Evolutionary conservation across 2,113 vertebrate species (phyloP), one percentile per base, ranked within the genome.

Genomic region (Callospermophilus lateralis): DNA sequence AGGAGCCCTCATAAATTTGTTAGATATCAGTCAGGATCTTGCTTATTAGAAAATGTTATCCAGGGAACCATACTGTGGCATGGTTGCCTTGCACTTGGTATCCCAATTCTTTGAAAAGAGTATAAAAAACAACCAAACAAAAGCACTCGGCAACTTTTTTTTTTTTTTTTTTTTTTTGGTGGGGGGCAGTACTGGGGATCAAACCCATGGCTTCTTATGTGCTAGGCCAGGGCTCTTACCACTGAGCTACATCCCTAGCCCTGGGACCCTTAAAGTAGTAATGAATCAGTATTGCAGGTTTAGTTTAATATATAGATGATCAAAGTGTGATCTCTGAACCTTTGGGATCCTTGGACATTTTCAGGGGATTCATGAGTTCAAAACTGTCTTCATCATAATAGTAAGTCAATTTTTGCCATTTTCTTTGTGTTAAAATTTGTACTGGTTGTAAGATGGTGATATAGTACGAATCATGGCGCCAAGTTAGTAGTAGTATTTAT

Each of bases 91-190:
- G 70, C 96, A 81, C 94, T 98, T 98, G 96, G 91, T 97, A 63
- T 97, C 76, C 96, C 89, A 89, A 74, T 83, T 90, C 92, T 98
- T 95, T 70, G 79, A 90, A 90, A 96, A 94, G 96, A 97, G 86
- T 42, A 20, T 37, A 94, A 97, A 97, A 96, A 97, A 94, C 93
- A 97, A 98, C 95, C 95, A 97, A 96, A 97, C 95, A 97, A 98
- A 96, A 72, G 3, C 85, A 68, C 67, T 68, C 32, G n/a, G 32
- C 67, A 58, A 58, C 55, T 24, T 19, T n/a, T 16, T 68, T 32
- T 68, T 30, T 34, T 28, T 67, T 26, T 32, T 16, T n/a, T 28
- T 67, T 28, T 34, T 17, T n/a, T 6, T 11, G 4, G 28, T 15
- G 65, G 11, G 26, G 28, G 28, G 2, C 6, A 24, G 30, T 68